A percentile compares a stretch with the other conserved stretches of the same genome.
These are phyloP conservation scores for Numenius arquata DNA, from an alignment of 2,113 vertebrate species.

Conservation along the genomic window DNA sequence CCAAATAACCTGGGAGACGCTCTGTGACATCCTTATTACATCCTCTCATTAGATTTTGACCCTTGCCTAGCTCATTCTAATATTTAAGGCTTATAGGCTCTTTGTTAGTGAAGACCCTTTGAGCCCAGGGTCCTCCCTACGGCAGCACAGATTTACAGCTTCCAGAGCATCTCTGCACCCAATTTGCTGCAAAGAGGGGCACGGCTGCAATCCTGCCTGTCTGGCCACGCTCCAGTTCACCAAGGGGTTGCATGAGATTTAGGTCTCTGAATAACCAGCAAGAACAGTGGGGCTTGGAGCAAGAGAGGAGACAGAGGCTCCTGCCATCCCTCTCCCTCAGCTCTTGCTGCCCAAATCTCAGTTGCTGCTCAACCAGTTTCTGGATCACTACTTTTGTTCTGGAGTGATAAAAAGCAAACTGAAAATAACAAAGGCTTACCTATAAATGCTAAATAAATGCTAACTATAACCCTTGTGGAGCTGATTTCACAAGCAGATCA, in stretches of 20 bases:
- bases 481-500: background rate
- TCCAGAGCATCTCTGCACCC: background rate
- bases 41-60: background rate
- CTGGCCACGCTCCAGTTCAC: accelerated
- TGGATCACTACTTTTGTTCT: background rate
- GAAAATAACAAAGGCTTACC: background rate
- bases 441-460: background rate
- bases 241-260: background rate
- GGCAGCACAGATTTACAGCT: background rate
- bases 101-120: background rate
- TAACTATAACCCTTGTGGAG: background rate
- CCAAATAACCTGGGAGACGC: background rate
- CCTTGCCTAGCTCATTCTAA: background rate
- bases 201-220: background rate
- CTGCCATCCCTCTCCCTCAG: background rate
- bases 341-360: background rate
- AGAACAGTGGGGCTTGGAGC: background rate
- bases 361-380: background rate
- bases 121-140: background rate
- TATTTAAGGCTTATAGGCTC: background rate
- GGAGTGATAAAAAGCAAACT: background rate
- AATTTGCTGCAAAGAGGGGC: background rate
- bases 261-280: background rate
- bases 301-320: background rate
- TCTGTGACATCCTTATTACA: background rate